These are phyloP conservation scores for Siniperca chuatsi DNA, from an alignment of 2,113 vertebrate genomes.

Conservation along the genomic window DNA sequence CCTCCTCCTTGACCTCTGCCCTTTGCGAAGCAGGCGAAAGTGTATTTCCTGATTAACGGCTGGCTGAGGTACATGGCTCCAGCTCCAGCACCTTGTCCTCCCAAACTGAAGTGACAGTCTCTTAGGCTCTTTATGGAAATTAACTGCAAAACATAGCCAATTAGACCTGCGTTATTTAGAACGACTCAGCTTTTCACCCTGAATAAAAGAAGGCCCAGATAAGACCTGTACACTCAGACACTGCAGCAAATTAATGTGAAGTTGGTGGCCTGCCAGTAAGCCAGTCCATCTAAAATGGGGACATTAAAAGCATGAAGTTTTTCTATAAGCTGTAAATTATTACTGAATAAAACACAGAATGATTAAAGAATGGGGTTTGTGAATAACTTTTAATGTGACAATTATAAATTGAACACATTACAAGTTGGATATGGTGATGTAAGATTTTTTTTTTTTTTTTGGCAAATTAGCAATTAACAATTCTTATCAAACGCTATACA, in stretches of 20 bases:
- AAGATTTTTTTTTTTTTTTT: slow-evolving; percentile 17
- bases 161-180: slow-evolving; percentile 87
- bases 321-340: slow-evolving; percentile 58
- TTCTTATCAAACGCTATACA: neutral
- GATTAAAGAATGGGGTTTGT: slow-evolving; percentile 46
- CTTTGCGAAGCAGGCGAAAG: slow-evolving; percentile 79
- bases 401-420: slow-evolving; percentile 44
- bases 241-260: slow-evolving; percentile 80
- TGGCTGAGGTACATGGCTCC: slow-evolving; percentile 66
- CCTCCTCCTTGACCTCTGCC: slow-evolving; percentile 84
- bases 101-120: slow-evolving; percentile 80
- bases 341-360: slow-evolving; percentile 24
- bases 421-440: slow-evolving; percentile 14
- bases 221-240: slow-evolving; percentile 66
- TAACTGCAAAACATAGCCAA: slow-evolving; percentile 85
- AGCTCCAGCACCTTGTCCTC: slow-evolving; percentile 74
- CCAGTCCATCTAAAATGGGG: slow-evolving; percentile 62
- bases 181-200: slow-evolving; percentile 77
- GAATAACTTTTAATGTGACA: slow-evolving; percentile 43
- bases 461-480: slow-evolving; percentile 10
- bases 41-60: slow-evolving; percentile 85
- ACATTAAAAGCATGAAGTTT: slow-evolving; percentile 67
- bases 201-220: slow-evolving; percentile 79
- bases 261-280: slow-evolving; percentile 75
- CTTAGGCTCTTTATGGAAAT: slow-evolving; percentile 86